phyloP scores from a whole-genome alignment of 2,797 vertebrate genomes.

The Bovichtus diacanthus region DNA sequence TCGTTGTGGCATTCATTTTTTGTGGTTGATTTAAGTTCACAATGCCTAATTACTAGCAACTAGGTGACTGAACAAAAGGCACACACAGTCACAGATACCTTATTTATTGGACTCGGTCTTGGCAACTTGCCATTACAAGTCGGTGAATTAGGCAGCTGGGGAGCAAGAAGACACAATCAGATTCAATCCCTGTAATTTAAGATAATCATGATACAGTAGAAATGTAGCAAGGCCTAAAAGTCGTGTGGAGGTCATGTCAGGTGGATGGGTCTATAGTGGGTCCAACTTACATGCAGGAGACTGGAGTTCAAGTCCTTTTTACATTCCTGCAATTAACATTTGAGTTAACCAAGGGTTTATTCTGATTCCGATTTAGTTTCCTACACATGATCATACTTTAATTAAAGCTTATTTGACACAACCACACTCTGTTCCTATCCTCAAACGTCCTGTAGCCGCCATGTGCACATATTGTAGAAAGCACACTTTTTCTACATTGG shows the following conservation, averaged over 20 bases:
- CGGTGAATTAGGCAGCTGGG: conserved; percentile 30
- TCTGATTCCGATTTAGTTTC: too few species aligned
- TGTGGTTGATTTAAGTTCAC: conserved; percentile 12
- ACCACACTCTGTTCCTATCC: background rate
- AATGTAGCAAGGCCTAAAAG: background rate
- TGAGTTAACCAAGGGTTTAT: background rate
- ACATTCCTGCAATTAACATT: background rate
- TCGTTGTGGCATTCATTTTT: conserved; percentile 4
- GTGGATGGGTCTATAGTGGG: background rate
- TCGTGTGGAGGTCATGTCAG: too few species aligned
- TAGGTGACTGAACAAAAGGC: conserved; percentile 26
- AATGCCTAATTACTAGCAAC: conserved; percentile 28
- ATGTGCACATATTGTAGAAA: background rate
- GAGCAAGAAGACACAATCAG: background rate
- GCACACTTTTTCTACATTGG: background rate
- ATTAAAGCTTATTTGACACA: background rate
- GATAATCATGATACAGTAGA: conserved; percentile 13
- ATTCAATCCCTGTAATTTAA: conserved; percentile 16
- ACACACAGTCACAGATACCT: conserved; percentile 1
- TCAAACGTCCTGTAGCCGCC: background rate
- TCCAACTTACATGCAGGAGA: background rate
- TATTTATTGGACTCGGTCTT: conserved; percentile 18
- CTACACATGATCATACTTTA: background rate
- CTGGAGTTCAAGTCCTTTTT: background rate
- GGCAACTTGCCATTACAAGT: conserved; percentile 29